A percentile compares a stretch with the other conserved stretches of the same genome.
These are phyloP conservation scores for Luperina nickerlii DNA, from an alignment of 2,888 invertebrate species.

Conservation along the genomic window DNA sequence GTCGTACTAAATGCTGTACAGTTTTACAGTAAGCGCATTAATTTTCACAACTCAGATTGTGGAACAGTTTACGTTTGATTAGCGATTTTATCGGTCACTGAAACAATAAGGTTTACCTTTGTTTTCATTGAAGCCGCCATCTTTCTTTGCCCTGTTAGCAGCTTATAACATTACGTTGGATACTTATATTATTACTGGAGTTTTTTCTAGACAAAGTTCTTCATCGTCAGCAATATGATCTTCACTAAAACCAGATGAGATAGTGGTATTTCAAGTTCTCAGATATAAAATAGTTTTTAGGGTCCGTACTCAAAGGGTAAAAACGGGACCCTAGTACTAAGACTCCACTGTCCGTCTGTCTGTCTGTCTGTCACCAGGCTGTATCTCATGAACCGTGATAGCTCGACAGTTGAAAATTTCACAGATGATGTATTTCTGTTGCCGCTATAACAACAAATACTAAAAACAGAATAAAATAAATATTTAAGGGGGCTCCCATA, in stretches of 20 bases:
- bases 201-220: background rate
- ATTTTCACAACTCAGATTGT: background rate
- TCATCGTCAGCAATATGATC: background rate
- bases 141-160: slow-evolving; percentile 5
- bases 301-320: too few species aligned
- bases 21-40: background rate
- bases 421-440: too few species aligned
- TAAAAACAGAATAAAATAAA: too few species aligned
- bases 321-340: too few species aligned
- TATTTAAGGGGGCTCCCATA: too few species aligned
- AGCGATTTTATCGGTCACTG: slow-evolving; percentile 32
- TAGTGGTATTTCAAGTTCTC: background rate
- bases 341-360: too few species aligned
- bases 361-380: too few species aligned
- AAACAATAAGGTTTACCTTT: slow-evolving; percentile 23
- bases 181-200: background rate
- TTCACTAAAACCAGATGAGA: background rate
- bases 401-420: too few species aligned
- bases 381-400: too few species aligned
- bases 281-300: too few species aligned
- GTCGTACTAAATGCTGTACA: background rate
- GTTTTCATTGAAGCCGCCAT: slow-evolving; percentile 25
- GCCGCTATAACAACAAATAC: too few species aligned
- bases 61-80: slow-evolving; percentile 17
- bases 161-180: background rate